Conservation (phyloP, 2,888 invertebrate genomes). For the Oeneis ivallda region DNA sequence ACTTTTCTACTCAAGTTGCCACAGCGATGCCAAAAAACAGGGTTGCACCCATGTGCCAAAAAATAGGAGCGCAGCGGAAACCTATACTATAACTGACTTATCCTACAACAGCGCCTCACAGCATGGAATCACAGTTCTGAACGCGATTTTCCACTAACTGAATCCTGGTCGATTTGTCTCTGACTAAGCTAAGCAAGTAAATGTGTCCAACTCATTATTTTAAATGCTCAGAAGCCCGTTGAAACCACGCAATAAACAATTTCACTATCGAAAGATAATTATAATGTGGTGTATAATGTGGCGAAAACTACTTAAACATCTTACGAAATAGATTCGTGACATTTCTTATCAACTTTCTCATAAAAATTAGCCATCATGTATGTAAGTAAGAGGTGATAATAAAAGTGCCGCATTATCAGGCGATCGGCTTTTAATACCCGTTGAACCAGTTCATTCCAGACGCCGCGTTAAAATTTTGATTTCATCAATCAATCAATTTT, state of each 20-base stretch:
- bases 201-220: neutral
- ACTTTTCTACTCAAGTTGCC: too few species aligned
- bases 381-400: conserved; percentile 47
- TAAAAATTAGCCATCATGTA: conserved; percentile 29
- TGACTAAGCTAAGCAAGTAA: too few species aligned
- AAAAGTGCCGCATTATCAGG: conserved; percentile 58
- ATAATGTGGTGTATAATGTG: neutral
- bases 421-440: conserved; percentile 50
- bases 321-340: conserved; percentile 21
- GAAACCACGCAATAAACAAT: neutral
- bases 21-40: too few species aligned
- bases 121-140: too few species aligned
- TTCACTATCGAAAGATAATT: conserved; percentile 1
- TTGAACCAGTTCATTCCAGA: conserved; percentile 59
- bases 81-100: too few species aligned
- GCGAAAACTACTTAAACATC: conserved; percentile 15
- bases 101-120: too few species aligned
- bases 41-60: too few species aligned
- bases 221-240: neutral
- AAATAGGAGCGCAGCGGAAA: too few species aligned
- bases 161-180: too few species aligned
- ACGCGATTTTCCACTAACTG: too few species aligned
- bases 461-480: conserved; percentile 69
- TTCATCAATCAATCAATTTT: conserved; percentile 75
- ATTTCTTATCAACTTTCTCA: conserved; percentile 26